Conservation (phyloP, 30 jellyfish, hydroid and myxozoan species). For the Cassiopea andromeda region DNA sequence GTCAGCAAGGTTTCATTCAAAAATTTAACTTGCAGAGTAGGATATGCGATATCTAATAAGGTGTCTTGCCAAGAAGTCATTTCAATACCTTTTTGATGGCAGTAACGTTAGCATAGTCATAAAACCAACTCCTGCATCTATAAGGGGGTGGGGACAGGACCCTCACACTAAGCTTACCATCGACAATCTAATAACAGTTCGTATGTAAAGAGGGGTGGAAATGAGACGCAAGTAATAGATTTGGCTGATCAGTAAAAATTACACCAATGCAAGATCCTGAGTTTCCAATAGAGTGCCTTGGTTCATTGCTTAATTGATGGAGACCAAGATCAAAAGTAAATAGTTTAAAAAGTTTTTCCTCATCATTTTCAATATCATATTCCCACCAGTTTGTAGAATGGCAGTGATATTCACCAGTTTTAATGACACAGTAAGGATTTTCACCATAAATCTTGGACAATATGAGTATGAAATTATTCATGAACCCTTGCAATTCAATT, state of each 20-base stretch:
- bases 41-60: conserved; percentile 44
- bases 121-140: conserved; percentile 24
- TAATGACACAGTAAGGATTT: conserved; percentile 28
- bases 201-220: background rate
- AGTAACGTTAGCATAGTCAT: conserved; percentile 35
- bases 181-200: conserved; percentile 5
- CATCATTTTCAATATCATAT: conserved; percentile 39
- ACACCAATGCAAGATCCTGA: background rate
- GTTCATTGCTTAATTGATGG: conserved; percentile 25
- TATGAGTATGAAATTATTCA: conserved; percentile 22
- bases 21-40: conserved; percentile 28
- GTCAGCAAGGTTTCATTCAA: conserved; percentile 59
- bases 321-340: conserved; percentile 33
- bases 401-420: conserved; percentile 24
- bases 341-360: conserved; percentile 19
- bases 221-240: background rate
- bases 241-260: conserved; percentile 12
- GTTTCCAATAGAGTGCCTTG: conserved; percentile 19
- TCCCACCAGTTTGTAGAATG: conserved; percentile 32
- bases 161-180: conserved; percentile 1
- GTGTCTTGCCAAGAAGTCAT: conserved; percentile 40
- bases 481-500: conserved; percentile 46
- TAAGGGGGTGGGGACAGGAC: background rate
- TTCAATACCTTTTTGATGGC: conserved; percentile 53
- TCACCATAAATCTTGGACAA: conserved; percentile 13